phyloP scores from a whole-genome alignment of 2,888 invertebrate genomes.

The Melinopterus prodromus region DNA sequence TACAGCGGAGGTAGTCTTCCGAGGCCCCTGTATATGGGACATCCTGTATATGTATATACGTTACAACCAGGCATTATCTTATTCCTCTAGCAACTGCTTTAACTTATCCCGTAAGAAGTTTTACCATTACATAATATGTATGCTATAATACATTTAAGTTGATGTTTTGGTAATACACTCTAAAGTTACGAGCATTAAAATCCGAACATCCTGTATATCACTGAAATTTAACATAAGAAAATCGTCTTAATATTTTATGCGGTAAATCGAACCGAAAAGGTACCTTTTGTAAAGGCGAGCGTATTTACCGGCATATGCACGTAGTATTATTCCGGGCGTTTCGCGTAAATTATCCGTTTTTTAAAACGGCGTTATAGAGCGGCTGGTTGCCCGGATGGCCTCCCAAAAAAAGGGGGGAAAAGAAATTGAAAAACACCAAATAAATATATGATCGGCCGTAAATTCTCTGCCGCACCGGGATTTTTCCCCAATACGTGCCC shows the following conservation, averaged over 20 bases:
- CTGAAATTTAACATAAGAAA: too few relatives aligned
- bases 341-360: neutral
- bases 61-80: too few relatives aligned
- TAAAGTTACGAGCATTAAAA: too few relatives aligned
- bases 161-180: too few relatives aligned
- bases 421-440: slow-evolving; percentile 56
- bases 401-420: slow-evolving; percentile 39
- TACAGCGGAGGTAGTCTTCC: too few relatives aligned
- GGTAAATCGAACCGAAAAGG: slow-evolving; percentile 5
- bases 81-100: too few relatives aligned
- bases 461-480: slow-evolving; percentile 51
- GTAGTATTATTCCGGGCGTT: neutral
- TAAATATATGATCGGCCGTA: slow-evolving; percentile 57
- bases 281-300: neutral
- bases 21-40: too few relatives aligned
- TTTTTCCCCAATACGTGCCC: slow-evolving; percentile 51
- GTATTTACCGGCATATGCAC: neutral
- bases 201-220: too few relatives aligned
- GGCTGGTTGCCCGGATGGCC: neutral
- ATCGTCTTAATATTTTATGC: neutral
- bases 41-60: too few relatives aligned
- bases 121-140: too few relatives aligned
- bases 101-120: too few relatives aligned
- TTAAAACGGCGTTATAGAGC: neutral
- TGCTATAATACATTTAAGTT: too few relatives aligned